Percentiles rank a stretch among this genome's conserved stretches.
Evolutionary conservation across 2,888 invertebrate species (phyloP).

Genomic region (Oxytorus armatus): DNA sequence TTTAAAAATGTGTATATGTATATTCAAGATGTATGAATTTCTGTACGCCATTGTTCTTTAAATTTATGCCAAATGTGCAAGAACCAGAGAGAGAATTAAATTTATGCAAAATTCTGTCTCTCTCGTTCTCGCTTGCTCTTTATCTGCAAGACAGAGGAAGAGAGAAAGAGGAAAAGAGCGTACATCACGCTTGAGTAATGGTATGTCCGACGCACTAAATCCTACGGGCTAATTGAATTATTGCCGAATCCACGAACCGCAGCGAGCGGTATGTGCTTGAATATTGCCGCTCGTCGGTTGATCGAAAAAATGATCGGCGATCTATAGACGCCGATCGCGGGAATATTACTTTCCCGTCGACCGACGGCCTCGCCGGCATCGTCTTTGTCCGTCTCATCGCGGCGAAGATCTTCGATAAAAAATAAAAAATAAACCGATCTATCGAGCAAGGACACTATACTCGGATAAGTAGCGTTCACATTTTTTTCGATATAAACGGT

Average conservation of each 20-base stretch:
- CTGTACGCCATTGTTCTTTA: constrained; percentile 80
- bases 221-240: constrained; percentile 82
- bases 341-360: constrained; percentile 71
- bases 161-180: constrained; percentile 34
- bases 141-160: not conserved
- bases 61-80: constrained; percentile 80
- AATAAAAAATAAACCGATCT: too few relatives aligned
- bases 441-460: constrained; percentile 46
- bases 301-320: constrained; percentile 63
- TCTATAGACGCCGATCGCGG: constrained; percentile 64
- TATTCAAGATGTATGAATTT: constrained; percentile 65
- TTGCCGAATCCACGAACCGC: constrained; percentile 78
- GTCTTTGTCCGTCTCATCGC: constrained; percentile 51
- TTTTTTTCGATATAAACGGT: constrained; percentile 39
- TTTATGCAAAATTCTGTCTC: constrained; percentile 57
- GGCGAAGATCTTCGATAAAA: constrained; percentile 40
- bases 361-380: constrained; percentile 58
- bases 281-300: constrained; percentile 59
- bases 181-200: constrained; percentile 81
- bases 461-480: constrained; percentile 26
- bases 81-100: constrained; percentile 53
- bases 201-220: constrained; percentile 79
- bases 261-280: constrained; percentile 65
- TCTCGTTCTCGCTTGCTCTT: constrained; percentile 14
- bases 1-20: not conserved